Base-by-base conservation (phyloP, 2,797 vertebrate species). In the Gymnodraco acuticeps region DNA sequence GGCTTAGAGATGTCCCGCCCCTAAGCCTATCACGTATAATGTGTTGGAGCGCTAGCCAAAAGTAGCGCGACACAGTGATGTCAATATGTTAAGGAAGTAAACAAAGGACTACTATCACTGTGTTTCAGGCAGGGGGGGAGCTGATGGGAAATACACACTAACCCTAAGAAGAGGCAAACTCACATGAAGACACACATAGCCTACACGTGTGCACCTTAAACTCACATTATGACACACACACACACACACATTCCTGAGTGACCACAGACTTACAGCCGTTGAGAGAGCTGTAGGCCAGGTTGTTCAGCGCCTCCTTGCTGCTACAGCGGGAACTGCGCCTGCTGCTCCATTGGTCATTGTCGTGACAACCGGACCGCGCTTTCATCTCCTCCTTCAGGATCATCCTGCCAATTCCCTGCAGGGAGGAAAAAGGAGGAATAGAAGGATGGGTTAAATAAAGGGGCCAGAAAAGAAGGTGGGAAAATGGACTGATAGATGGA, bases 381-480 rank as follows among this genome's bases (percentile, higher is more conserved):
- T 98, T 99, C 97, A 99, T 99, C 94, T 99, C 98, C 89, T 99
- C 98, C 92, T 98, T 98, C 86, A 99, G 93, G 87, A 99, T 99
- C 95, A 99, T 90, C 77, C 98, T 95, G 78, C 97, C 97, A 10
- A 99, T 99, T 63, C 97, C 96, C 94, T 99, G 96, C 6, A 14
- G 53, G 45, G 54, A 33, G 14, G 14, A 46, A 19, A 50, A 45
- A 12, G 10, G 15, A 59, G n/a, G 17, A 56, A 51, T 1, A 12
- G 62, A 68, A 20, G 31, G 45, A 75, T 45, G 52, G 52, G 20
- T 52, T 47, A 43, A 61, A 77, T 19, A 64, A 64, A 80, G 20
- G 10, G 11, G 43, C 5, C 17, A n/a, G 31, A 56, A 8, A 23
- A 38, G 19, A 47, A 61, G 27, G 41, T 10, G 23, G 41, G 2